A percentile compares a stretch with the other conserved stretches of the same genome.
These are phyloP conservation scores for Schrankia costaestrigalis DNA, from an alignment of 2,888 invertebrate species.

Conservation along the genomic window DNA sequence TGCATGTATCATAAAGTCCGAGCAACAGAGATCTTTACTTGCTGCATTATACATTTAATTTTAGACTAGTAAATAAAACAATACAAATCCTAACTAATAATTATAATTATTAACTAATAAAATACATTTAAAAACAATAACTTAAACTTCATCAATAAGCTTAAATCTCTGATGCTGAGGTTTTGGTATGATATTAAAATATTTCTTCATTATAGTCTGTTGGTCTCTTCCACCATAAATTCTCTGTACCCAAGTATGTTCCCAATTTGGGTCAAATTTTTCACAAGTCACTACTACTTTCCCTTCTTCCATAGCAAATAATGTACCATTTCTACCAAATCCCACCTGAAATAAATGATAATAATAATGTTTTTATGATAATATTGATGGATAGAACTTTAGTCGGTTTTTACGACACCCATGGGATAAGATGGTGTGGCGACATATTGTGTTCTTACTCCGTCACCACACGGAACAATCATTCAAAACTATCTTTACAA, in stretches of 20 bases:
- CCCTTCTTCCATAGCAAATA: conserved; percentile 90
- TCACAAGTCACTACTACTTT: conserved; percentile 91
- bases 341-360: conserved; percentile 84
- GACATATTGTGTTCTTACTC: too few relatives aligned
- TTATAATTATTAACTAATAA: conserved; percentile 14
- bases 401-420: too few relatives aligned
- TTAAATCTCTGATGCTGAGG: conserved; percentile 90
- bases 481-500: too few relatives aligned
- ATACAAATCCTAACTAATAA: conserved; percentile 9
- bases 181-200: conserved; percentile 90
- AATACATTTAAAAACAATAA: conserved; percentile 7
- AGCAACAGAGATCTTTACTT: too few relatives aligned
- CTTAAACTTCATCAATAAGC: conserved; percentile 85
- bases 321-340: conserved; percentile 87
- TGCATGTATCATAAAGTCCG: too few relatives aligned
- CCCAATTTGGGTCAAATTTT: conserved; percentile 88
- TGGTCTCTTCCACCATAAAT: conserved; percentile 83
- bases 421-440: too few relatives aligned
- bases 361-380: neutral
- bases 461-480: too few relatives aligned
- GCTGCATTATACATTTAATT: too few relatives aligned
- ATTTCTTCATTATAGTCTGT: conserved; percentile 89
- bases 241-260: conserved; percentile 86
- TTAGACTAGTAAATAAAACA: neutral
- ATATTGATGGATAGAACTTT: too few relatives aligned